Evolutionary conservation across 2,113 vertebrate genomes (phyloP), one percentile per base, ranked within the genome.

Genomic region (Daubentonia madagascariensis): DNA sequence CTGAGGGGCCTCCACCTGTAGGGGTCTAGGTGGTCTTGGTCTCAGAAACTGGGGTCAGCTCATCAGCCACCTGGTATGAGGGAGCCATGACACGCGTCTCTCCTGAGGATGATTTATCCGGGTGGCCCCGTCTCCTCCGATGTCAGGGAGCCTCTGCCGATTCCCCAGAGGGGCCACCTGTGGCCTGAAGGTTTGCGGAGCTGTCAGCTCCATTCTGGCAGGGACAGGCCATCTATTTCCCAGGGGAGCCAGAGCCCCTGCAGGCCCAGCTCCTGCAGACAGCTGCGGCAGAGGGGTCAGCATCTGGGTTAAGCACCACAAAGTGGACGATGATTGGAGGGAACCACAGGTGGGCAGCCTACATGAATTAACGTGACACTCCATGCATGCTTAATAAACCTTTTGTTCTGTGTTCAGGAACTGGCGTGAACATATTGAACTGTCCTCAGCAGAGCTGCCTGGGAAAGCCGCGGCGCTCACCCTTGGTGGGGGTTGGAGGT

Each of bases 321-420:
- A 35, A 79, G 30, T 28, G 32, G 61, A n/a, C 0, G 0, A 8
- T 14, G 57, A 45, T 11, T 37, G 40, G 4, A 37, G 32, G 17
- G 45, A 61, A 2, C 8, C 45, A 0, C 48, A 6, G 3, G 45
- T 2, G 16, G 50, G 68, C 40, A 3, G n/a, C 6, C 2, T 7
- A 14, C 28, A 16, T 6, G 35, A 57, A 4, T 11, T 2, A 32
- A 1, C 0, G 0, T 12, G 4, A 2, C 0, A 0, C 37, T 23
- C 1, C 25, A 3, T 13, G 59, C 45, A 4, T 52, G 30, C 48
- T 3, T 10, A 22, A 17, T n/a, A 50, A 6, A 0, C 18, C 70
- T 25, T 61, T 17, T 2, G 1, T 25, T n/a, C 61, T 0, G 0
- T 6, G 37, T 30, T 48, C 40, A n/a, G 65, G 87, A 80, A 48